Base-by-base conservation (phyloP, 2,797 vertebrate genomes). In the Argentina silus region DNA sequence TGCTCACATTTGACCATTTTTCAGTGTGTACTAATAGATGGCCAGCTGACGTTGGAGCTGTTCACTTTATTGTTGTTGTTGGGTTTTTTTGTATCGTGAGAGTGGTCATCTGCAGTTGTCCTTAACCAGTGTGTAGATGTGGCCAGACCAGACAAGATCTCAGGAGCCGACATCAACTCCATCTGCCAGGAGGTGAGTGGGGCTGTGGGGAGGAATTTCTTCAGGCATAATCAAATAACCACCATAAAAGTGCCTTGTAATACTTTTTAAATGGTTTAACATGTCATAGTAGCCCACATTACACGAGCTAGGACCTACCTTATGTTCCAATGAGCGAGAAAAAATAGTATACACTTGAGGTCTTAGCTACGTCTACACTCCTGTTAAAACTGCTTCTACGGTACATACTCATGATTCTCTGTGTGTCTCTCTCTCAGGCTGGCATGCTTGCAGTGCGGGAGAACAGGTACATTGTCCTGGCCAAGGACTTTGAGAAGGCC, bases 401-500 rank as follows among this genome's bases (percentile, higher is more conserved):
- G 27, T 36, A 36, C 23, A 11, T 59, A 21, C 3, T 59, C 15
- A 42, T 36, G 15, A 14, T 36, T 63, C 14, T 36, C 5, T 70
- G 23, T 70, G 42, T n/a, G 44, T 61, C 21, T 12, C 60, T 7
- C 9, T 70, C 21, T 51, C 85, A 98, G 96, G 96, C 95, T 6
- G 96, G 96, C 4, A 98, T 98, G 97, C 80, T 98, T 86, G 97
- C 97, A 0, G 97, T 98, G 45, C 93, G 96, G 1, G 97, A 98
- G 89, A 98, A 98, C 88, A 90, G 97, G 12, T 98, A 98, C 86
- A 98, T 98, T 4, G 97, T 98, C 68, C 81, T 98, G 86, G 96
- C 95, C 76, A 97, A 98, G 89, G 97, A 98, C 90, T 98, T 98
- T 0, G 96, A 98, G 82, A 97, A 97, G 74, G 97, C 97, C 0